These are phyloP conservation scores for Crotalus horridus DNA, from an alignment of 2,113 vertebrate genomes.

Conservation along the genomic window DNA sequence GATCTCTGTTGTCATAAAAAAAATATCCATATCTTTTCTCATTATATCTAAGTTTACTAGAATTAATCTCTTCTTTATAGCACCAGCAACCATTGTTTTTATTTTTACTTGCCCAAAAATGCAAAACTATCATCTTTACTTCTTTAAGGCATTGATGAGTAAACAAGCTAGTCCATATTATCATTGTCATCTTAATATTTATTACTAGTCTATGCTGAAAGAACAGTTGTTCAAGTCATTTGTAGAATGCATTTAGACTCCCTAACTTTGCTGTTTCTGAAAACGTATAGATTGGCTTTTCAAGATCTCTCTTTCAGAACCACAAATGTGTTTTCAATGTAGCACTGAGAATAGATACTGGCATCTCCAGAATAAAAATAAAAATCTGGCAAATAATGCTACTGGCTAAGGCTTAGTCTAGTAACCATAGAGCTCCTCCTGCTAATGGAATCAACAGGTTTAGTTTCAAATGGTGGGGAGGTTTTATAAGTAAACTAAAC, in stretches of 20 bases:
- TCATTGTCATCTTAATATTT: background rate
- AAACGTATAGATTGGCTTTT: background rate
- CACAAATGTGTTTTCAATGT: background rate
- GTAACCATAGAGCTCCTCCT: background rate
- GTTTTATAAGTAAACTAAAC: background rate
- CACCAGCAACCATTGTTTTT: background rate
- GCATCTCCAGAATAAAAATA: background rate
- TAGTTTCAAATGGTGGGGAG: background rate
- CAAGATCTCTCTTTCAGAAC: background rate
- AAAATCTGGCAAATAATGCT: background rate
- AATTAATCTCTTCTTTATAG: background rate
- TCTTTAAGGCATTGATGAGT: background rate
- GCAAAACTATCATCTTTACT: background rate
- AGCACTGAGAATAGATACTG: background rate
- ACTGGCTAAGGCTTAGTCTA: background rate
- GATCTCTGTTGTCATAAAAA: background rate
- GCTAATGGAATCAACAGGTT: background rate
- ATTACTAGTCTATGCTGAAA: background rate
- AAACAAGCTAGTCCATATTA: background rate
- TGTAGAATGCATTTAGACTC: background rate
- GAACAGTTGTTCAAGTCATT: background rate
- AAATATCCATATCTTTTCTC: background rate
- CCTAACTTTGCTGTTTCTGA: background rate
- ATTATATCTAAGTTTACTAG: background rate
- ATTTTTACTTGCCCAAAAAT: background rate